A percentile compares a stretch with the other conserved stretches of the same genome.
Conservation (phyloP, 92 coral and sea anemone genomes). For the Blastomussa wellsi region DNA sequence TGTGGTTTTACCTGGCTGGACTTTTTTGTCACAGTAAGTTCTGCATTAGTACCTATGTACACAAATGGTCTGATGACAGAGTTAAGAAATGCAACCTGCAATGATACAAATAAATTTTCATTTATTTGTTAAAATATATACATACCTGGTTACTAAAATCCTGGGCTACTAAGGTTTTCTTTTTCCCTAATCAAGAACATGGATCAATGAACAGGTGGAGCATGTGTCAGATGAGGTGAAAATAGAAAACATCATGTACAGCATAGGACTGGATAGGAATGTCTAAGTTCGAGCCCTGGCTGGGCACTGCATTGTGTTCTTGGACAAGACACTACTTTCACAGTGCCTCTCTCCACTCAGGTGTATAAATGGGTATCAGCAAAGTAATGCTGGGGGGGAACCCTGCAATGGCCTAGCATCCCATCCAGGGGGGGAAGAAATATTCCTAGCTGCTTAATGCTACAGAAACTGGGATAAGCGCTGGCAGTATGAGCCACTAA, state of each 20-base stretch:
- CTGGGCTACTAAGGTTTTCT: not conserved
- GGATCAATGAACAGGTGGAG: not conserved
- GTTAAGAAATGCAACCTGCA: slow-evolving; percentile 72
- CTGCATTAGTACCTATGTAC: slow-evolving; percentile 66
- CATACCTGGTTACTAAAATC: not conserved
- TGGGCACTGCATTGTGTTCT: too few species aligned
- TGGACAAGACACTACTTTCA: too few species aligned
- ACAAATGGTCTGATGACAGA: slow-evolving; percentile 75
- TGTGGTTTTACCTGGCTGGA: slow-evolving; percentile 63
- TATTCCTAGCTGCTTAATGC: too few species aligned
- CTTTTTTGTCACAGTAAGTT: slow-evolving; percentile 45
- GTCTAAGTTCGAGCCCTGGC: too few species aligned
- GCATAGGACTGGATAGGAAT: too few species aligned
- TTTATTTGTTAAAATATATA: not conserved
- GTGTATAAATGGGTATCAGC: too few species aligned
- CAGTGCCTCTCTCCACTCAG: too few species aligned
- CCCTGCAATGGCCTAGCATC: too few species aligned
- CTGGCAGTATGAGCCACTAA: too few species aligned
- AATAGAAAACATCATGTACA: not conserved
- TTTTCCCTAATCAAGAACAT: not conserved
- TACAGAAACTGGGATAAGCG: too few species aligned
- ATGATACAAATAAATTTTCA: not conserved
- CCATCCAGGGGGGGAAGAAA: too few species aligned
- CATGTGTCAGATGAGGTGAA: not conserved
- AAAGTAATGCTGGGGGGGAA: too few species aligned